These are phyloP conservation scores for Leucania comma DNA, from an alignment of 2,888 invertebrate species.

Conservation along the genomic window DNA sequence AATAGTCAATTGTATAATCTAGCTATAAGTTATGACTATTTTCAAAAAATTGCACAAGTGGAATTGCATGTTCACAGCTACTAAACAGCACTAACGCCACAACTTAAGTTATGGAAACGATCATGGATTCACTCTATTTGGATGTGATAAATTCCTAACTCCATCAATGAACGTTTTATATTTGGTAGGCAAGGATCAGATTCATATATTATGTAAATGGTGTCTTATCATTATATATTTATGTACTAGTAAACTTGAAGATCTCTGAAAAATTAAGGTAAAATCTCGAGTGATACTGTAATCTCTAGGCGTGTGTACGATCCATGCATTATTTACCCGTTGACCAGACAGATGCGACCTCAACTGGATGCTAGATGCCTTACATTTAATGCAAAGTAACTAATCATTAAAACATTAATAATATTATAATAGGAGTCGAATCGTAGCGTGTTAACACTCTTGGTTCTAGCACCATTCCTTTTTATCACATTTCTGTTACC, in stretches of 20 bases:
- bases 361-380: constrained; percentile 89
- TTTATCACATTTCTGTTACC: constrained; percentile 91
- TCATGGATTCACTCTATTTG: constrained; percentile 80
- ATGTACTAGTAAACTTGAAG: constrained; percentile 87
- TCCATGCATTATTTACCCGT: constrained; percentile 78
- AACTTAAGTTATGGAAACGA: constrained; percentile 80
- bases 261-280: constrained; percentile 85
- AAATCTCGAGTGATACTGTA: constrained; percentile 91
- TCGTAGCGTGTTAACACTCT: constrained; percentile 91
- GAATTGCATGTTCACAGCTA: constrained; percentile 90
- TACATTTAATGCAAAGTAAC: constrained; percentile 88
- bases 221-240: constrained; percentile 85
- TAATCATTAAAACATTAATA: constrained; percentile 88
- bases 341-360: constrained; percentile 85
- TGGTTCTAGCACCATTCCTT: constrained; percentile 91
- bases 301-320: constrained; percentile 83
- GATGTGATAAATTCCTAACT: constrained; percentile 76
- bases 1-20: constrained; percentile 89
- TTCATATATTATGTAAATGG: constrained; percentile 80
- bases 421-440: constrained; percentile 90
- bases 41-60: constrained; percentile 90
- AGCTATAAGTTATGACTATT: constrained; percentile 90
- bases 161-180: constrained; percentile 77
- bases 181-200: constrained; percentile 86
- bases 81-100: constrained; percentile 84